phyloP scores from a whole-genome alignment of 2,113 vertebrate species.

The Plecturocebus donacophilus region DNA sequence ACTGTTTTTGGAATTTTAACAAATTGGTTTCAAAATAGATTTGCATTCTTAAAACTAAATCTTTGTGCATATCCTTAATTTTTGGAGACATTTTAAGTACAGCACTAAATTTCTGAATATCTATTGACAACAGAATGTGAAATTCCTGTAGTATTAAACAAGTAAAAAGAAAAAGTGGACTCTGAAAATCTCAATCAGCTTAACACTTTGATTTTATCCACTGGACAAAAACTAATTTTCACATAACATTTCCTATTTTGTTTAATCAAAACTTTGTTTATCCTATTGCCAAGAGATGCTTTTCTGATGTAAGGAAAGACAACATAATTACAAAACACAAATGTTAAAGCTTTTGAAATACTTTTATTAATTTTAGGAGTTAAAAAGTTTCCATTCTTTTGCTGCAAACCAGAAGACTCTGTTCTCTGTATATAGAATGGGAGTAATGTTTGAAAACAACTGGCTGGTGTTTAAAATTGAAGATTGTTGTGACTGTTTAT shows the following conservation, averaged over 20 bases:
- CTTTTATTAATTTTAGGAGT: slow-evolving; percentile 63
- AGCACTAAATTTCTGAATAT: slow-evolving; percentile 8
- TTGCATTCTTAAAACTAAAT: slow-evolving; percentile 26
- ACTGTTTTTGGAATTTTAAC: slow-evolving; percentile 33
- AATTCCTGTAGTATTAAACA: slow-evolving; percentile 17
- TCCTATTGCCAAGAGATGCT: neutral
- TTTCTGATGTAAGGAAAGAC: slow-evolving; percentile 17
- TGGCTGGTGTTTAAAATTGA: neutral
- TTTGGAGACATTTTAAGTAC: slow-evolving; percentile 5
- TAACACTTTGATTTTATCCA: slow-evolving; percentile 12
- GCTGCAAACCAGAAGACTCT: slow-evolving; percentile 45
- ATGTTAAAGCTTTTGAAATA: slow-evolving; percentile 42
- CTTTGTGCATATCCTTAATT: slow-evolving; percentile 14
- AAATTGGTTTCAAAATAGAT: neutral
- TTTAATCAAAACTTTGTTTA: slow-evolving; percentile 41
- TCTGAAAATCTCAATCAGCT: slow-evolving; percentile 7
- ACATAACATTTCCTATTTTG: neutral
- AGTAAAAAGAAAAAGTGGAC: slow-evolving; percentile 22
- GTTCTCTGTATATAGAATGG: neutral
- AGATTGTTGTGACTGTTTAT: neutral
- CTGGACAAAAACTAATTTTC: slow-evolving; percentile 3
- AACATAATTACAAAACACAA: slow-evolving; percentile 16
- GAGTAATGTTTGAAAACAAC: neutral
- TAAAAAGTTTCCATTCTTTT: slow-evolving; percentile 52
- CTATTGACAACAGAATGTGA: neutral